Percentiles rank a stretch among this genome's conserved stretches.
Conservation (phyloP, 1,140 invertebrate species). For the Chironomus tepperi region DNA sequence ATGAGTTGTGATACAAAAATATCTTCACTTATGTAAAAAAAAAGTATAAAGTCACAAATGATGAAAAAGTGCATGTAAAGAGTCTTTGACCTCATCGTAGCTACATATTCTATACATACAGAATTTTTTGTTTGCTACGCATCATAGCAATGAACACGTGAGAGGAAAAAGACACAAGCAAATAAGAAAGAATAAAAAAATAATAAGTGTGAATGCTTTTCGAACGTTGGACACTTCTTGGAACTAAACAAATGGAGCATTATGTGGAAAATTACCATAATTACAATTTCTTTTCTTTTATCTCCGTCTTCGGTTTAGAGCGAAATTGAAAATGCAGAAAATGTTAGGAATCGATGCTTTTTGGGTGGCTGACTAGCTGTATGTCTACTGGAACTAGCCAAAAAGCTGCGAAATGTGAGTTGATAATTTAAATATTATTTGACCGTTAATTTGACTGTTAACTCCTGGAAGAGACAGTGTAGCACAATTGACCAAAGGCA, state of each 20-base stretch:
- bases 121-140: background rate
- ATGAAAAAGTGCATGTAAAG: background rate
- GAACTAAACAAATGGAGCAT: constrained; percentile 22
- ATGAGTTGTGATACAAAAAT: background rate
- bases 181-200: background rate
- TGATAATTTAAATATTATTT: no score
- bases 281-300: background rate
- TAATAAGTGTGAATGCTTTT: constrained; percentile 5
- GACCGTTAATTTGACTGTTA: no score
- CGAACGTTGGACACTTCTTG: background rate
- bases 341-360: no score
- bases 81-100: constrained; percentile 16
- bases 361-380: no score
- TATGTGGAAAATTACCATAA: constrained; percentile 22
- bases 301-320: background rate
- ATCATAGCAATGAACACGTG: background rate
- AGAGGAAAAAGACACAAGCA: background rate
- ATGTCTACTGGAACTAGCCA: no score
- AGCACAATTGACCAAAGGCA: no score
- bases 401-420: no score
- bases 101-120: background rate
- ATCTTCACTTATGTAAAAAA: background rate
- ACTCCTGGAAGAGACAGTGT: no score
- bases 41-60: background rate
- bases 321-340: no score